These are phyloP conservation scores for Crenichthys baileyi DNA, from an alignment of 2,797 vertebrate genomes.

Conservation along the genomic window DNA sequence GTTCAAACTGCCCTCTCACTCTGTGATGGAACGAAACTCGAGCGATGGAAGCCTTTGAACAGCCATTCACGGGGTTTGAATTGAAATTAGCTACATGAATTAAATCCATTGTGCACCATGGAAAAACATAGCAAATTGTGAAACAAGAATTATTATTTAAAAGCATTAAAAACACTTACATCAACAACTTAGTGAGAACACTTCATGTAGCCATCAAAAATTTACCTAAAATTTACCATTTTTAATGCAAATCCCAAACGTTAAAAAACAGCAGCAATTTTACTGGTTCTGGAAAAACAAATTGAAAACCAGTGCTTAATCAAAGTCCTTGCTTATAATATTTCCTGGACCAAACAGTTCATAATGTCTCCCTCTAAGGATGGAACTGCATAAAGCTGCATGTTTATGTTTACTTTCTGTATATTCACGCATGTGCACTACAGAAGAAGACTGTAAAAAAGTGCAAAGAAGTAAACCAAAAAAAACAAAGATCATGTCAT, in stretches of 20 bases:
- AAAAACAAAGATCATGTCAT: background rate
- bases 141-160: conserved; percentile 9
- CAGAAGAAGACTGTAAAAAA: background rate
- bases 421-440: background rate
- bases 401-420: background rate
- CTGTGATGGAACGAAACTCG: conserved; percentile 67
- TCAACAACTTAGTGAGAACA: background rate
- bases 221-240: background rate
- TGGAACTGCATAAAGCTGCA: background rate
- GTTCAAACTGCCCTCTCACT: conserved; percentile 70
- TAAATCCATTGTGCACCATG: conserved; percentile 37
- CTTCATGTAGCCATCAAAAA: background rate
- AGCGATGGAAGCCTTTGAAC: conserved; percentile 67
- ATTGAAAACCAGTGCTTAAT: background rate
- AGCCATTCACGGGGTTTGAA: conserved; percentile 50
- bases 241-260: background rate
- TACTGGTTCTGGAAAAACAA: background rate
- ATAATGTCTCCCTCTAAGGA: background rate
- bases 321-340: background rate
- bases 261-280: background rate
- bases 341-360: no score
- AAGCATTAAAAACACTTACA: conserved; percentile 19
- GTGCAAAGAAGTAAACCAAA: no score
- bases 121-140: conserved; percentile 22
- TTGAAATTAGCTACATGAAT: conserved; percentile 58